Evolutionary conservation across 1,140 invertebrate species (phyloP).

Genomic region (Cotesia typhae): DNA sequence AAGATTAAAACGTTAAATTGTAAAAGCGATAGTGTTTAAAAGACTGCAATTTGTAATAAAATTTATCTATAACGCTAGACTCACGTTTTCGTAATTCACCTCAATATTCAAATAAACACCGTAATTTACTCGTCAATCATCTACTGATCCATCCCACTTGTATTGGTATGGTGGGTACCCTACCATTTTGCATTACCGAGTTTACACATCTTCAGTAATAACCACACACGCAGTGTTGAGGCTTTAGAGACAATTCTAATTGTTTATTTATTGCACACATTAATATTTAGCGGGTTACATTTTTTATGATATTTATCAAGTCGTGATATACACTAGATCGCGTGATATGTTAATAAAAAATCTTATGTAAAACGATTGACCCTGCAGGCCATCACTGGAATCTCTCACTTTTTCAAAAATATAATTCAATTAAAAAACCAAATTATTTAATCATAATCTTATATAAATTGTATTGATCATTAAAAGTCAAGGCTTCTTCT

Average conservation of each 20-base stretch:
- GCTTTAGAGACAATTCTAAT: neutral
- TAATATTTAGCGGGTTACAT: neutral
- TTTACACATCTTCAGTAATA: neutral
- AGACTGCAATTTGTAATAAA: neutral
- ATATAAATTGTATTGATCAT: no score
- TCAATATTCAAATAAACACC: constrained; percentile 1
- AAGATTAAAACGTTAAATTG: no score
- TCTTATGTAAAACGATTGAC: neutral
- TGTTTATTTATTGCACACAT: no score
- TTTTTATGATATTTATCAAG: neutral
- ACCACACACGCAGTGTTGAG: neutral
- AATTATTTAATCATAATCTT: no score
- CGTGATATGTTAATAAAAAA: constrained; percentile 17
- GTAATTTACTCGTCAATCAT: constrained; percentile 33
- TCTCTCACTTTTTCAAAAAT: neutral
- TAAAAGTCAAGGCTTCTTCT: no score
- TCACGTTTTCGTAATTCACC: constrained; percentile 24
- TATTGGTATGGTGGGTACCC: neutral
- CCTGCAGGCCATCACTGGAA: neutral
- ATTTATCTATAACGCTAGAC: neutral
- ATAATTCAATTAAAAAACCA: no score
- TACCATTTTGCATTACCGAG: neutral
- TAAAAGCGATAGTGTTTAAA: neutral
- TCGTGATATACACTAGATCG: neutral
- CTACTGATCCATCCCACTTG: neutral